A percentile compares a stretch with the other conserved stretches of the same genome.
Conservation (phyloP, 2,888 invertebrate species). For the Agrotis ipsilon region DNA sequence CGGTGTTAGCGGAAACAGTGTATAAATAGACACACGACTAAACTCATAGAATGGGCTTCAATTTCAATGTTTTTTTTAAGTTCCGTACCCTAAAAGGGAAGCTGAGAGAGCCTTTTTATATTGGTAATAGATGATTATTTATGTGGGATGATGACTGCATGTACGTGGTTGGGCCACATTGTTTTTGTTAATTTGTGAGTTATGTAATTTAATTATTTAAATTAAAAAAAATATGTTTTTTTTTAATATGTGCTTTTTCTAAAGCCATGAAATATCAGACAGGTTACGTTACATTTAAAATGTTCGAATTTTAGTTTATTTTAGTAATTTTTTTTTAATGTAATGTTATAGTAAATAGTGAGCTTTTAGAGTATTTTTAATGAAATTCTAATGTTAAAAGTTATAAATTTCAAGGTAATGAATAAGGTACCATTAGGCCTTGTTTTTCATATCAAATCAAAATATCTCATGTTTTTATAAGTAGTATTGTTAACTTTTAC, state of each 20-base stretch:
- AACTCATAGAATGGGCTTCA: conserved; percentile 26
- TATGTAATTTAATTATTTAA: not conserved
- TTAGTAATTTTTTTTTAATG: too few species aligned
- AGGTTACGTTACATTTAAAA: not conserved
- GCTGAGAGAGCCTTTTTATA: conserved; percentile 27
- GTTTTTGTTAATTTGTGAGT: not conserved
- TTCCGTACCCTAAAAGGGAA: conserved; percentile 22
- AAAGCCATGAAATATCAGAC: not conserved
- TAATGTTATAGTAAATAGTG: too few species aligned
- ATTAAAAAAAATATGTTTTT: not conserved
- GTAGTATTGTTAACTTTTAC: not conserved
- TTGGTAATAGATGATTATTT: conserved; percentile 35
- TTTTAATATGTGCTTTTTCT: not conserved
- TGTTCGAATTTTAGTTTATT: too few species aligned
- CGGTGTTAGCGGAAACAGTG: conserved; percentile 38
- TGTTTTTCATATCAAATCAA: conserved; percentile 15
- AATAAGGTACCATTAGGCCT: conserved; percentile 1
- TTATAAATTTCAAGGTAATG: conserved; percentile 10
- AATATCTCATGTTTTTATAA: conserved; percentile 21
- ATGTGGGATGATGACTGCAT: conserved; percentile 23
- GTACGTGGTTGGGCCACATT: not conserved
- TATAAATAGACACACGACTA: conserved; percentile 33
- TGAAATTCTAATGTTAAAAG: conserved; percentile 37
- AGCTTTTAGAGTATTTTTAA: conserved; percentile 18
- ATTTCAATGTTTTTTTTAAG: conserved; percentile 41